Evolutionary conservation across 2,797 vertebrate species (phyloP).

Genomic region (Perdix hodgsoniae): DNA sequence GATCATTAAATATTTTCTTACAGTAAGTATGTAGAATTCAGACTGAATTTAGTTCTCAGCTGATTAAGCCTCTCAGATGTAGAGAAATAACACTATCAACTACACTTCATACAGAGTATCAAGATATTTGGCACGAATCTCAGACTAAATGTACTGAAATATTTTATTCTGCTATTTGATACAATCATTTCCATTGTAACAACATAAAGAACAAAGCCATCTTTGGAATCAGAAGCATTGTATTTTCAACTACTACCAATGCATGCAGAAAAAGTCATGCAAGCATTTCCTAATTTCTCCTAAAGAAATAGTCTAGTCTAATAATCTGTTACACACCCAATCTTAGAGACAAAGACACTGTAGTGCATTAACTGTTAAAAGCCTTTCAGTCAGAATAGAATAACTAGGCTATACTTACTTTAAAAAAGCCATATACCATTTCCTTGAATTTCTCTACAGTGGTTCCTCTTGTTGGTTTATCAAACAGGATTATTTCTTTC

Average conservation of each 20-base stretch:
- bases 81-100: background rate
- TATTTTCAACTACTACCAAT: background rate
- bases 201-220: background rate
- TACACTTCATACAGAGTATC: background rate
- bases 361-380: background rate
- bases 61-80: background rate
- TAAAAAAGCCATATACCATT: constrained; percentile 94
- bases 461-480: constrained; percentile 94
- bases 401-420: constrained; percentile 81
- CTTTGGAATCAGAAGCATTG: background rate
- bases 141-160: background rate
- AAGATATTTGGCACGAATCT: background rate
- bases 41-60: background rate
- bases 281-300: background rate
- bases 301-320: background rate
- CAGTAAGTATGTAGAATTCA: background rate
- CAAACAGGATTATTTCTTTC: constrained; percentile 89
- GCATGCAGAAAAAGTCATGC: background rate
- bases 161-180: background rate
- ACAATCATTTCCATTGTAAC: background rate
- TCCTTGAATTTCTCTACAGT: constrained; percentile 97
- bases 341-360: background rate
- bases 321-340: background rate
- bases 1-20: background rate
- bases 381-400: background rate